phyloP scores from a whole-genome alignment of 2,113 vertebrate species.

The Syngnathus floridae region DNA sequence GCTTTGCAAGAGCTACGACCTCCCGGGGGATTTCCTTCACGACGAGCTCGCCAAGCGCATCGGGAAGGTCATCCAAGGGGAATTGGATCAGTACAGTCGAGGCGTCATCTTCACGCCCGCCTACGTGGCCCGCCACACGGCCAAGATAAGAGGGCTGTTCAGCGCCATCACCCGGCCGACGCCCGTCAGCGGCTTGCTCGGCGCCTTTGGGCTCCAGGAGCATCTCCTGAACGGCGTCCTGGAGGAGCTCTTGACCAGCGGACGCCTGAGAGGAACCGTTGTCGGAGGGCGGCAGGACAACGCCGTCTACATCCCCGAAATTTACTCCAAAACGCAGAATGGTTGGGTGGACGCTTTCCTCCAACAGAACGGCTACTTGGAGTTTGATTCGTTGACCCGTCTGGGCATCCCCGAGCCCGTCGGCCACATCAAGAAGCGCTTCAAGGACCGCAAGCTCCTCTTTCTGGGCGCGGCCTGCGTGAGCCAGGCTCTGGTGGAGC shows the following conservation, averaged over 20 bases:
- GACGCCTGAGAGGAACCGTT: slow-evolving; percentile 85
- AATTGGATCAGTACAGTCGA: slow-evolving; percentile 84
- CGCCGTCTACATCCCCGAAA: slow-evolving; percentile 89
- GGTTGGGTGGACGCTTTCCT: slow-evolving; percentile 95
- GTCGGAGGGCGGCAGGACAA: slow-evolving; percentile 92
- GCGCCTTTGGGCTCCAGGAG: slow-evolving; percentile 87
- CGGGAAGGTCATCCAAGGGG: slow-evolving; percentile 82
- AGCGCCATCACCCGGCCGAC: slow-evolving; percentile 89
- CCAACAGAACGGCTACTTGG: slow-evolving; percentile 92
- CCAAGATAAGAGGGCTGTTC: slow-evolving; percentile 88
- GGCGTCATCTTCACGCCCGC: slow-evolving; percentile 91
- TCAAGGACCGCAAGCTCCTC: slow-evolving; percentile 78
- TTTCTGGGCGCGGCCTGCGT: slow-evolving; percentile 84
- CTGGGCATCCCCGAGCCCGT: slow-evolving; percentile 89
- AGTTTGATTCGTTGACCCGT: slow-evolving; percentile 85
- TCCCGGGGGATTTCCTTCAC: slow-evolving; percentile 87
- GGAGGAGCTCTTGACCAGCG: slow-evolving; percentile 83
- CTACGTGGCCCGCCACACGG: slow-evolving; percentile 87
- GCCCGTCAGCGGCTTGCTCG: slow-evolving; percentile 82
- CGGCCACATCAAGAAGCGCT: slow-evolving; percentile 87
- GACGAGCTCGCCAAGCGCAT: slow-evolving; percentile 83
- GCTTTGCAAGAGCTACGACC: slow-evolving; percentile 87
- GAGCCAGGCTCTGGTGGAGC: slow-evolving; percentile 83
- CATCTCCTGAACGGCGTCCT: slow-evolving; percentile 93
- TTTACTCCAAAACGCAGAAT: slow-evolving; percentile 90